Base-by-base conservation (phyloP, 2,888 invertebrate genomes). In the Sylvicola cinctus region DNA sequence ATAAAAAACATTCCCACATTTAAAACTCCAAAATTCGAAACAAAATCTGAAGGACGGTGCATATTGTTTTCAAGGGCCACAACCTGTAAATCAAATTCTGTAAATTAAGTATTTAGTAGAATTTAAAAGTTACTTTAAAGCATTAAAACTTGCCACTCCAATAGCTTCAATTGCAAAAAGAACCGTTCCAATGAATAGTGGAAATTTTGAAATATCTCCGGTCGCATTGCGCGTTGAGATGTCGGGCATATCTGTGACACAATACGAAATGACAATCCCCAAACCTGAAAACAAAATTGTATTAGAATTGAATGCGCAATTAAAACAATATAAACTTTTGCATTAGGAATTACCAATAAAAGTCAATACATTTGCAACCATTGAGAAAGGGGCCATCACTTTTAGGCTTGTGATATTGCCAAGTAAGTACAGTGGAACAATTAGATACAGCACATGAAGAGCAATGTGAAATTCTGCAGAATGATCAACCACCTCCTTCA, bases 81-180 rank as follows among this genome's bases (percentile, higher is more conserved):
- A 33, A 91, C 75, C n/a, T n/a, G n/a, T n/a, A n/a, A n/a, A n/a
- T n/a, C n/a, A n/a, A n/a, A n/a, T n/a, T n/a, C n/a, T n/a, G n/a
- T n/a, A n/a, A n/a, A n/a, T n/a, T n/a, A n/a, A n/a, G n/a, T n/a
- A n/a, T n/a, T n/a, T n/a, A n/a, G n/a, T n/a, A n/a, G n/a, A n/a
- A n/a, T n/a, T n/a, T n/a, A n/a, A n/a, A n/a, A n/a, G n/a, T n/a
- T n/a, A n/a, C n/a, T n/a, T n/a, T n/a, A n/a, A n/a, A n/a, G n/a
- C n/a, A n/a, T n/a, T n/a, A n/a, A n/a, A n/a, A n/a, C n/a, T n/a
- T n/a, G n/a, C n/a, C 58, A 81, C 73, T 45, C 80, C 81, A 46
- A 93, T 91, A 36, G 91, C 93, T 64, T 93, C 93, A 59, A 93
- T 91, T 3, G 93, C 85, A 58, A 88, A 93, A 46, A 93, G 80